phyloP scores from a whole-genome alignment of 1,140 invertebrate species.

The Rhopalosiphum padi region DNA sequence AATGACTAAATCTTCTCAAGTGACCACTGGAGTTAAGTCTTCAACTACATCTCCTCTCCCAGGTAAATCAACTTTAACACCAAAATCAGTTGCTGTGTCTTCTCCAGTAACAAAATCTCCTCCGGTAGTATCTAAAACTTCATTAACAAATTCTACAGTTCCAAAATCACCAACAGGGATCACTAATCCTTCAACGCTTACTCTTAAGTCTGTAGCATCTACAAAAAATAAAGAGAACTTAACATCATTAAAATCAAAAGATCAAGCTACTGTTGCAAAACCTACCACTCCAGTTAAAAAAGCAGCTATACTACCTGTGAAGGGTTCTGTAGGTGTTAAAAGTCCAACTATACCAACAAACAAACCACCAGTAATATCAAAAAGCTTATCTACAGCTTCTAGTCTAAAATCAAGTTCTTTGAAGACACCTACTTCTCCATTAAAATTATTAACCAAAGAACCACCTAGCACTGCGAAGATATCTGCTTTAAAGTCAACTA shows the following conservation, averaged over 20 bases:
- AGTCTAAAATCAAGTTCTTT: conserved; percentile 6
- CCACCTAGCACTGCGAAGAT: background rate
- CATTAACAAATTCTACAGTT: background rate
- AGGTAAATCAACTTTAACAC: background rate
- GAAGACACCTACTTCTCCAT: background rate
- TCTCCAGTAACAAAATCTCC: conserved; percentile 3
- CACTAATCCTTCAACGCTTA: background rate
- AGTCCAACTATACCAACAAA: background rate
- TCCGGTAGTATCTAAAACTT: background rate
- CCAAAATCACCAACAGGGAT: background rate
- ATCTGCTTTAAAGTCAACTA: background rate
- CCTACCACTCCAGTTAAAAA: conserved; percentile 12
- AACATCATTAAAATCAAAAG: conserved; percentile 5
- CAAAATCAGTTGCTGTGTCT: background rate
- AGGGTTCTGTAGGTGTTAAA: background rate
- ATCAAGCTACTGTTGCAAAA: background rate
- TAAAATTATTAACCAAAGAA: conserved; percentile 4
- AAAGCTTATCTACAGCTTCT: conserved; percentile 18
- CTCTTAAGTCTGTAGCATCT: background rate
- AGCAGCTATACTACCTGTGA: background rate
- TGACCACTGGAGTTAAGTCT: background rate
- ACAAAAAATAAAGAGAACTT: background rate
- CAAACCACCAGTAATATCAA: background rate
- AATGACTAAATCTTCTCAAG: conserved; percentile 20
- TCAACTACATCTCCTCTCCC: background rate